Conservation (phyloP, 2,113 vertebrate species). For the Trachemys scripta region DNA sequence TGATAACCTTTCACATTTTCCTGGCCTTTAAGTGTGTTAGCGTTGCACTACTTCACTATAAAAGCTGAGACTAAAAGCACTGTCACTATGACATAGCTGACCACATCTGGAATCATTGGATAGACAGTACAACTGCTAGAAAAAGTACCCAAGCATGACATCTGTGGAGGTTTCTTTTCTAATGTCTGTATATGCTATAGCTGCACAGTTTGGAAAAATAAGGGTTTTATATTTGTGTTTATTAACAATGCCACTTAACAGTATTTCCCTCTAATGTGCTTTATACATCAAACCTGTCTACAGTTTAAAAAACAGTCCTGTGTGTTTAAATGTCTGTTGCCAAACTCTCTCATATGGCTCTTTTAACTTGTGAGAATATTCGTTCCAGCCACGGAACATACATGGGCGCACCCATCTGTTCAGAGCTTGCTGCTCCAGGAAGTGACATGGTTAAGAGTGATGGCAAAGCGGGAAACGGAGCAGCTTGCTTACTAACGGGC, state of each 20-base stretch:
- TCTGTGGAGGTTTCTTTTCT: background rate
- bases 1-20: background rate
- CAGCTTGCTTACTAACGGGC: background rate
- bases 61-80: background rate
- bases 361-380: background rate
- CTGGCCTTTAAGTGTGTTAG: too few species aligned
- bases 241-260: too few species aligned
- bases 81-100: too few species aligned
- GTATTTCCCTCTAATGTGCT: too few species aligned
- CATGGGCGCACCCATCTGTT: background rate
- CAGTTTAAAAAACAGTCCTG: background rate
- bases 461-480: constrained; percentile 5
- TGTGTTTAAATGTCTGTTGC: constrained; percentile 2
- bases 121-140: background rate
- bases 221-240: background rate
- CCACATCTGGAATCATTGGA: too few species aligned
- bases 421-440: background rate
- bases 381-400: background rate
- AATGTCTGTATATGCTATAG: background rate
- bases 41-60: background rate
- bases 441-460: background rate
- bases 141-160: background rate
- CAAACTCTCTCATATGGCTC: background rate
- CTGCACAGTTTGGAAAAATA: background rate
- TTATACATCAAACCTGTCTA: too few species aligned